A percentile compares a stretch with the other conserved stretches of the same genome.
These are phyloP conservation scores for Oligia fasciuncula DNA, from an alignment of 2,888 invertebrate genomes.

Conservation along the genomic window DNA sequence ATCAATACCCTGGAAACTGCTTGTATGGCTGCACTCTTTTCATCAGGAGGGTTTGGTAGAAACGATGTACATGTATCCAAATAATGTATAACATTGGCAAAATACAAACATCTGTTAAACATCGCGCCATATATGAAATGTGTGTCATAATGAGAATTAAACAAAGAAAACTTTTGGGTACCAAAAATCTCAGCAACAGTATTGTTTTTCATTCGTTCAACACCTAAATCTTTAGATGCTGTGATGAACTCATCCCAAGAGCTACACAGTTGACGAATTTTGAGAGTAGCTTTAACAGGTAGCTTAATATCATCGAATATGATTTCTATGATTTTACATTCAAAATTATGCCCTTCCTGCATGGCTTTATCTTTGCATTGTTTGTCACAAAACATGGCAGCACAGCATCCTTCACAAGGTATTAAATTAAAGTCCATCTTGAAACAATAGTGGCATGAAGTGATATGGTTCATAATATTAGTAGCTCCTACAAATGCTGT, in stretches of 20 bases:
- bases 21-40: slow-evolving; percentile 33
- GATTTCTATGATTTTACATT: slow-evolving; percentile 26
- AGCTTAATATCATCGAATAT: not conserved
- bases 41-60: slow-evolving; percentile 24
- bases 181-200: slow-evolving; percentile 39
- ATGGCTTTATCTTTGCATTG: slow-evolving; percentile 33
- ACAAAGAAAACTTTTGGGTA: slow-evolving; percentile 41
- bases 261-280: slow-evolving; percentile 46
- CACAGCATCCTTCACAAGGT: slow-evolving; percentile 46
- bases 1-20: slow-evolving; percentile 48
- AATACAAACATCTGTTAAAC: slow-evolving; percentile 28
- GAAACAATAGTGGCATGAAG: slow-evolving; percentile 38
- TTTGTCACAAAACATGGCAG: slow-evolving; percentile 40
- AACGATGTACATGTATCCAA: slow-evolving; percentile 39
- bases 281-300: slow-evolving; percentile 29
- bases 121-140: slow-evolving; percentile 39
- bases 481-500: slow-evolving; percentile 23
- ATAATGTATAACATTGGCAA: slow-evolving; percentile 39
- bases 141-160: slow-evolving; percentile 34
- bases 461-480: not conserved
- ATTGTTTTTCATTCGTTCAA: slow-evolving; percentile 24
- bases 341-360: slow-evolving; percentile 43
- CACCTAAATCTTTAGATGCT: slow-evolving; percentile 42
- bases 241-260: slow-evolving; percentile 55
- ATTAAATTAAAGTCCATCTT: slow-evolving; percentile 43